phyloP scores from a whole-genome alignment of 2,797 vertebrate species.

The Fringilla coelebs region DNA sequence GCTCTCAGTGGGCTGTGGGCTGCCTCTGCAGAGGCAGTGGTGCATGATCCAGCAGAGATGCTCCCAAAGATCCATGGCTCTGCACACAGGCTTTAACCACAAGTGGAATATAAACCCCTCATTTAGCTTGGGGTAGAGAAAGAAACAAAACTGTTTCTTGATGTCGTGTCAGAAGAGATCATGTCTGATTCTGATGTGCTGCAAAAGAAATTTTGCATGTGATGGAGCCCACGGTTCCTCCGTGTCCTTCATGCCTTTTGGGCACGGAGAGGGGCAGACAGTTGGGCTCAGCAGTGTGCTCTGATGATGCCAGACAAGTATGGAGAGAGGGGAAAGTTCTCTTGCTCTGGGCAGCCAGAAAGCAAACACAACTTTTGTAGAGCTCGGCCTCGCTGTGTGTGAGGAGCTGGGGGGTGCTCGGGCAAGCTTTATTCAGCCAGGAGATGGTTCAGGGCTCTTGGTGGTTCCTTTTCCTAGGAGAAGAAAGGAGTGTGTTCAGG shows the following conservation, averaged over 20 bases:
- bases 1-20: background rate
- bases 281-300: background rate
- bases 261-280: slow-evolving; percentile 43
- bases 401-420: background rate
- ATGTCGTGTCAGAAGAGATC: slow-evolving; percentile 58
- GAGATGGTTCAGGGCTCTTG: background rate
- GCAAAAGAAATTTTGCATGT: slow-evolving; percentile 52
- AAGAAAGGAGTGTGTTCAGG: background rate
- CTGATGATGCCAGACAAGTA: slow-evolving; percentile 54
- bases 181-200: slow-evolving; percentile 12
- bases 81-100: slow-evolving; percentile 6
- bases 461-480: background rate
- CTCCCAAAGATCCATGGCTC: background rate
- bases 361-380: background rate
- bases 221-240: slow-evolving; percentile 48
- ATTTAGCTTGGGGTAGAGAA: slow-evolving; percentile 50
- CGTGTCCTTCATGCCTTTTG: slow-evolving; percentile 42
- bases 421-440: background rate
- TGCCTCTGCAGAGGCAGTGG: background rate
- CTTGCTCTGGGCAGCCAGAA: slow-evolving; percentile 45
- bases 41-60: background rate
- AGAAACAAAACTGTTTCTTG: slow-evolving; percentile 56
- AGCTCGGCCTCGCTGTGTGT: background rate
- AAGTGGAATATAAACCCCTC: slow-evolving; percentile 38
- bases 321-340: slow-evolving; percentile 21